These are phyloP conservation scores for Mallotus villosus DNA, from an alignment of 2,797 vertebrate species.

Conservation along the genomic window DNA sequence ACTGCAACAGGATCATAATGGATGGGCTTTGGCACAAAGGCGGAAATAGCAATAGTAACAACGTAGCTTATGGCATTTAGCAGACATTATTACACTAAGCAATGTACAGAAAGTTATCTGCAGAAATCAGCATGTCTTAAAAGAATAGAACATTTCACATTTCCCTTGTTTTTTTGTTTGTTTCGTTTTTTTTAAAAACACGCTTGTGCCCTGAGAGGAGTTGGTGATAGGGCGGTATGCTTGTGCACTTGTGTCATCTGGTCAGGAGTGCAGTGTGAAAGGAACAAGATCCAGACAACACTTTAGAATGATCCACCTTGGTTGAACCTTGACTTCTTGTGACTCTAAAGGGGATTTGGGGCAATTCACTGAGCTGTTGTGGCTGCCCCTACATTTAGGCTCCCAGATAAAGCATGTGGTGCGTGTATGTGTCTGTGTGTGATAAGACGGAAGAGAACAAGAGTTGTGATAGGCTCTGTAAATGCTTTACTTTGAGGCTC, in stretches of 20 bases:
- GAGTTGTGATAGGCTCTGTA: conserved; percentile 28
- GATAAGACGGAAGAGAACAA: conserved; percentile 21
- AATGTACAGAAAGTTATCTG: neutral
- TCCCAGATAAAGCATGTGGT: neutral
- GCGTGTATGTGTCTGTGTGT: conserved; percentile 5
- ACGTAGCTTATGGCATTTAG: neutral
- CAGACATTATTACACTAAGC: neutral
- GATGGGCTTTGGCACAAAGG: neutral
- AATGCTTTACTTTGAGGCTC: conserved; percentile 29
- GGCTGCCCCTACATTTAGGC: conserved; percentile 1
- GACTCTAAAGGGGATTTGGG: conserved; percentile 17
- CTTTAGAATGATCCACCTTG: conserved; percentile 24
- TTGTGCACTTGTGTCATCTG: conserved; percentile 37
- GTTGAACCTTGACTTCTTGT: conserved; percentile 23
- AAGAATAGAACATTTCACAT: conserved; percentile 23
- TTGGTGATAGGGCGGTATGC: conserved; percentile 32
- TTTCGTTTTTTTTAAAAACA: conserved; percentile 27
- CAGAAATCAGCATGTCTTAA: neutral
- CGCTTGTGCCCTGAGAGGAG: conserved; percentile 13
- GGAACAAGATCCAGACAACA: conserved; percentile 16
- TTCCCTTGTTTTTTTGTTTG: conserved; percentile 22
- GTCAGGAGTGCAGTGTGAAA: conserved; percentile 8
- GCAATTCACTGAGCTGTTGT: conserved; percentile 8
- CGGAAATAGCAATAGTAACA: neutral
- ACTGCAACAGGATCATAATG: neutral